Percentiles rank a stretch among this genome's conserved stretches.
Conservation (phyloP, 2,797 vertebrate genomes). For the Parotocinclus haroldoi region DNA sequence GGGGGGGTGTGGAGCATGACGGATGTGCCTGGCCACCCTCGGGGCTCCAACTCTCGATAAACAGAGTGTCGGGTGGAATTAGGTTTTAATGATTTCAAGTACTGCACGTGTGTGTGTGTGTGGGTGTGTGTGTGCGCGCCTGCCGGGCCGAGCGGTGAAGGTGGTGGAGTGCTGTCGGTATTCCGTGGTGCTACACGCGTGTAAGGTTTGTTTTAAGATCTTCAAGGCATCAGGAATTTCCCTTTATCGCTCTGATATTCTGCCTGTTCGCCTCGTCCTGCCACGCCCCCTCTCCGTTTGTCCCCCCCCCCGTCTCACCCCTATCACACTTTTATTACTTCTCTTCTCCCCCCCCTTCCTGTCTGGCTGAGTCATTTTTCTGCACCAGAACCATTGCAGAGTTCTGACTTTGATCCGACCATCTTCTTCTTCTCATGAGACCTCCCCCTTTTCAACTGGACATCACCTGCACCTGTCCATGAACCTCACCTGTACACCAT, state of each 20-base stretch:
- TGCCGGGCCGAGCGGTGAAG: not conserved
- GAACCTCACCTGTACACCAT: too few relatives aligned
- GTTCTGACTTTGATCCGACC: slow-evolving; percentile 6
- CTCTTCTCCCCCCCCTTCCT: slow-evolving; percentile 13
- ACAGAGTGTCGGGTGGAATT: slow-evolving; percentile 35
- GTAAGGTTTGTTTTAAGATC: slow-evolving; percentile 39
- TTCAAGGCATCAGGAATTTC: slow-evolving; percentile 50
- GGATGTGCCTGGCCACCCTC: slow-evolving; percentile 35
- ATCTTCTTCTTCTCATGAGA: slow-evolving; percentile 22
- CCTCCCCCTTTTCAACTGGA: not conserved
- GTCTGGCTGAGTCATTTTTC: slow-evolving; percentile 23
- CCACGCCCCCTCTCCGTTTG: not conserved
- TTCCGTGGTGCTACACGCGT: not conserved
- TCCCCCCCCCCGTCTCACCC: slow-evolving; percentile 1
- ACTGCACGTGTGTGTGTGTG: slow-evolving; percentile 1
- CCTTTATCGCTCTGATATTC: slow-evolving; percentile 42
- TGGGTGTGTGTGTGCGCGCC: not conserved
- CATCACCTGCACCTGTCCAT: too few relatives aligned
- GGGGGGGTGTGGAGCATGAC: slow-evolving; percentile 22
- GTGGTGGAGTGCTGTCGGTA: not conserved
- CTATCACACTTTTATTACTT: slow-evolving; percentile 10
- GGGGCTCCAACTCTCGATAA: slow-evolving; percentile 44
- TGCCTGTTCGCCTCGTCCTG: slow-evolving; percentile 20
- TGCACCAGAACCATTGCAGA: not conserved
- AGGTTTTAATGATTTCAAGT: slow-evolving; percentile 48